Percentiles rank a stretch among this genome's conserved stretches.
These are phyloP conservation scores for Entomobrya multifasciata DNA, from an alignment of 2,888 invertebrate species.

Conservation along the genomic window DNA sequence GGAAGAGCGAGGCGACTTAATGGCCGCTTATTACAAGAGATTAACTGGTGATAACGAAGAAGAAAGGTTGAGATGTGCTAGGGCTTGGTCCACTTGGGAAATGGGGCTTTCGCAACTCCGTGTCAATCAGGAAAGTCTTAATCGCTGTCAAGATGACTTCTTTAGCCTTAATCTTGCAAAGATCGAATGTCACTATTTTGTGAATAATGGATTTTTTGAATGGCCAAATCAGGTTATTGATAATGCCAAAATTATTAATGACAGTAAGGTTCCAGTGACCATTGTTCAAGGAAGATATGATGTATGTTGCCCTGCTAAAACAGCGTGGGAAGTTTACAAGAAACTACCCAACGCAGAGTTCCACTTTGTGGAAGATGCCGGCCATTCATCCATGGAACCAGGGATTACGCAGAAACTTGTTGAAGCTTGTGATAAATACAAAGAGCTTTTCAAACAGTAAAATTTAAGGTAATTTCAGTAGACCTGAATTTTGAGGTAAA, in stretches of 20 bases:
- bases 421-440: slow-evolving; percentile 75
- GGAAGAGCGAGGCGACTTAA: slow-evolving; percentile 64
- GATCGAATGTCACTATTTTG: slow-evolving; percentile 73
- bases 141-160: slow-evolving; percentile 47
- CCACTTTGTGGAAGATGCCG: slow-evolving; percentile 61
- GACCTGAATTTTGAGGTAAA: no score
- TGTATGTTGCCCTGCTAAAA: slow-evolving; percentile 69
- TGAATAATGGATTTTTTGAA: slow-evolving; percentile 67
- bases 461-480: no score
- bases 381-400: slow-evolving; percentile 72
- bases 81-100: slow-evolving; percentile 74
- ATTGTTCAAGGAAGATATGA: slow-evolving; percentile 75
- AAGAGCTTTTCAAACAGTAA: slow-evolving; percentile 1
- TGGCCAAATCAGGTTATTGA: slow-evolving; percentile 61
- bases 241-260: slow-evolving; percentile 63
- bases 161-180: slow-evolving; percentile 69
- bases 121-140: slow-evolving; percentile 67
- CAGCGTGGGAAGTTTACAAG: slow-evolving; percentile 72
- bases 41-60: slow-evolving; percentile 63
- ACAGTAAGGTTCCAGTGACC: slow-evolving; percentile 68
- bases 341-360: slow-evolving; percentile 69
- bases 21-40: slow-evolving; percentile 68
- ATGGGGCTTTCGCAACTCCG: slow-evolving; percentile 70
- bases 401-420: slow-evolving; percentile 69
- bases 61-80: slow-evolving; percentile 57